These are phyloP conservation scores for Onychostoma macrolepis DNA, from an alignment of 2,113 vertebrate species.

Conservation along the genomic window DNA sequence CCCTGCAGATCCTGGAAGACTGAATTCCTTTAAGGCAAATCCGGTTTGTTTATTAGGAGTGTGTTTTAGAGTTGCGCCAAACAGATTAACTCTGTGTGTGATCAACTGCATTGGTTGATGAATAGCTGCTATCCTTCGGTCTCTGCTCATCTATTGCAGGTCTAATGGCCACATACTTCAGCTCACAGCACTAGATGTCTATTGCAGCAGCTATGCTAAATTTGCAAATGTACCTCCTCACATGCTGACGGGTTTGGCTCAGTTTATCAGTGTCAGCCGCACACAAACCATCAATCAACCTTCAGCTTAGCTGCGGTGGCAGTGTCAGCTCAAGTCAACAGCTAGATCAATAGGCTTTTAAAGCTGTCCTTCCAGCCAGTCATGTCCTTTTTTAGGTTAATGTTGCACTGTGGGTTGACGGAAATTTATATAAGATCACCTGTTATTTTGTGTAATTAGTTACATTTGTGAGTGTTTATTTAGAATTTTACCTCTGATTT, in stretches of 20 bases:
- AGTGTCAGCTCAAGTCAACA: constrained; percentile 26
- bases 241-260: background rate
- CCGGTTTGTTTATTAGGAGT: constrained; percentile 6
- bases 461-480: background rate
- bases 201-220: background rate
- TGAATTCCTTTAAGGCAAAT: background rate
- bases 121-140: constrained; percentile 15
- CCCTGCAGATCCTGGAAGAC: background rate
- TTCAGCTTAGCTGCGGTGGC: constrained; percentile 11
- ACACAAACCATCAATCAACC: constrained; percentile 25
- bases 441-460: background rate
- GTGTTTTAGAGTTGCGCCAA: constrained; percentile 11
- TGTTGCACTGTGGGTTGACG: background rate
- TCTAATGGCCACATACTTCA: constrained; percentile 19
- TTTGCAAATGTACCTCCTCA: background rate
- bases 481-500: background rate
- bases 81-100: constrained; percentile 5
- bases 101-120: background rate
- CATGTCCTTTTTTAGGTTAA: background rate
- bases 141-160: constrained; percentile 1
- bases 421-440: background rate
- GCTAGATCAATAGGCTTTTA: constrained; percentile 26
- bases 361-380: background rate
- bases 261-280: constrained; percentile 3
- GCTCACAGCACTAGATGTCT: background rate